Base-by-base conservation (phyloP, 2,113 vertebrate species). In the Tragulus kanchil region DNA sequence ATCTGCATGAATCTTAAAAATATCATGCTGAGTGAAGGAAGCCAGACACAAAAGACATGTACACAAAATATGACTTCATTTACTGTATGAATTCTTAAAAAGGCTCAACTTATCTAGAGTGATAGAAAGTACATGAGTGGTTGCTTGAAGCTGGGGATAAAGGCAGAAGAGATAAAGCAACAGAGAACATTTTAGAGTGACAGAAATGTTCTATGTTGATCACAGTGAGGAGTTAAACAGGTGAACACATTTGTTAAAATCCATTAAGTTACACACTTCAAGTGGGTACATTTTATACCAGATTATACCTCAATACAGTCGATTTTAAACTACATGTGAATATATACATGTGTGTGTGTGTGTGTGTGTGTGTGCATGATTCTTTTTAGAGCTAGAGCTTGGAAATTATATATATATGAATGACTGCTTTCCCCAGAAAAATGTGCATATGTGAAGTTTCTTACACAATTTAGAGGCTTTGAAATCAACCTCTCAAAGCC, bases 201-300 rank as follows among this genome's bases (percentile, higher is more conserved):
- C 15, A 50, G 42, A 85, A 81, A 86, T 81, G 45, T 48, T 95
- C 85, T 62, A 21, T 17, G 26, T 62, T 69, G 25, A 92, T 77
- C 64, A 90, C 0, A 89, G 23, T 71, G 19, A 31, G 12, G 52
- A 56, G 6, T 96, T 82, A 78, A 89, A 79, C 5, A 81, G 50
- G 59, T 61, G 3, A 17, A 85, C 45, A 86, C 13, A 45, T 56
- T 45, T 54, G 42, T 81, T 95, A 69, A 90, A 93, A 93, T 26
- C 88, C 54, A 96, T 85, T 73, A 92, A 93, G 92, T 64, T 79
- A 90, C 10, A 94, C 0, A 91, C 19, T 90, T 61, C 48, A 95
- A 91, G 69, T 45, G 42, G 52, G 45, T 50, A 75, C 16, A 92
- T 67, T 69, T 91, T 73, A 92, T 67, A 87, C 25, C n/a, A 25